Base-by-base conservation (phyloP, 2,113 vertebrate species). In the Cynocephalus volans region DNA sequence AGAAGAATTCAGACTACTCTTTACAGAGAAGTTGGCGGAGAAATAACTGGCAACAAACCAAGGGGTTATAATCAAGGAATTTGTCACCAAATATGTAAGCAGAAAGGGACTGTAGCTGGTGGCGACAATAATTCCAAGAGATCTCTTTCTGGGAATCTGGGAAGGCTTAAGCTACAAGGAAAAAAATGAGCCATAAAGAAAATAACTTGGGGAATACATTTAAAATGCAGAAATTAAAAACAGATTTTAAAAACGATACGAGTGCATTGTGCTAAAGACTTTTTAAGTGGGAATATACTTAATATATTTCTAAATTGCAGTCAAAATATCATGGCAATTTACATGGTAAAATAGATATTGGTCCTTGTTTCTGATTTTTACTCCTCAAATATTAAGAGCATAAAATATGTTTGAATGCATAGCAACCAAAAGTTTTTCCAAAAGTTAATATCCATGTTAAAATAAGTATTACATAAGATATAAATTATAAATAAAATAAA, bases 401-500 rank as follows among this genome's bases (percentile, higher is more conserved):
- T 45, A 81, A 91, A 93, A 62, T 93, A 31, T 56, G 69, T 82
- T 58, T 93, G 24, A 88, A 24, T 23, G 8, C 24, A 70, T 31
- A 41, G 17, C 64, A 75, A 83, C 84, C 69, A 84, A 62, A 73
- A 21, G 28, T 73, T 41, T 73, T 75, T 64, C 31, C 11, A 8
- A 52, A 60, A 92, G 45, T 58, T 69, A 79, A 60, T 50, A 79
- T 58, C 33, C 41, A 26, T 79, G 31, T 77, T 93, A 79, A 93
- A 67, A 24, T 86, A 85, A 56, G 6, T 48, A 14, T 45, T 62
- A 86, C 12, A 26, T 48, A 72, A 52, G 8, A 80, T 50, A 77
- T 31, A 88, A 81, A 88, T 76, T 14, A n/a, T 67, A 64, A 76
- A 19, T 72, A 87, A 82, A n/a, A 60, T 58, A 92, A 28, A 92